Evolutionary conservation across 1,140 invertebrate species (phyloP).

Genomic region (Alviniconcha marisindica): DNA sequence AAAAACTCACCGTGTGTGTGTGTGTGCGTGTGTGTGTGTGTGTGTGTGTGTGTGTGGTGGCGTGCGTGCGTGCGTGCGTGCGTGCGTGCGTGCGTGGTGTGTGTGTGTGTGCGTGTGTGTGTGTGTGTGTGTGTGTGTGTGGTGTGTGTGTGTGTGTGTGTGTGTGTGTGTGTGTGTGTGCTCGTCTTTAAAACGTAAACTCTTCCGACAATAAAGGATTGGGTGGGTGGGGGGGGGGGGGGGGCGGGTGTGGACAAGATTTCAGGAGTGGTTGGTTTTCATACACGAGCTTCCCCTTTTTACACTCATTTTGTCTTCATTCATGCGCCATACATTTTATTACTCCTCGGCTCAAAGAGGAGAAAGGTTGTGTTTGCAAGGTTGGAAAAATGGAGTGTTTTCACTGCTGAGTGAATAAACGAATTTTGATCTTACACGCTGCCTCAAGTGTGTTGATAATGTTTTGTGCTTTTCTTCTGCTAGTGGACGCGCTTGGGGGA

Average conservation of each 20-base stretch:
- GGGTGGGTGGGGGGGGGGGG: no score
- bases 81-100: no score
- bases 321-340: not conserved
- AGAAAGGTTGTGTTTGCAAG: constrained; percentile 1
- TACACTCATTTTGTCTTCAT: not conserved
- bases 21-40: no score
- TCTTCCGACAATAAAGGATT: not conserved
- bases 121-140: no score
- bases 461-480: not conserved
- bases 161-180: not conserved
- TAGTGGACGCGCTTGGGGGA: not conserved
- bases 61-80: no score
- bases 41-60: no score
- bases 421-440: constrained; percentile 10
- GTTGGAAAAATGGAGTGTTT: constrained; percentile 16
- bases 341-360: not conserved
- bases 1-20: no score
- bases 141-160: no score
- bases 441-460: not conserved
- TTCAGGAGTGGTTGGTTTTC: constrained; percentile 6
- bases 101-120: no score
- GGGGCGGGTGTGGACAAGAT: not conserved
- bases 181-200: constrained; percentile 1
- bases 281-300: not conserved
- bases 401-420: not conserved